Evolutionary conservation across 2,888 invertebrate genomes (phyloP).

Genomic region (Melipona beecheii): DNA sequence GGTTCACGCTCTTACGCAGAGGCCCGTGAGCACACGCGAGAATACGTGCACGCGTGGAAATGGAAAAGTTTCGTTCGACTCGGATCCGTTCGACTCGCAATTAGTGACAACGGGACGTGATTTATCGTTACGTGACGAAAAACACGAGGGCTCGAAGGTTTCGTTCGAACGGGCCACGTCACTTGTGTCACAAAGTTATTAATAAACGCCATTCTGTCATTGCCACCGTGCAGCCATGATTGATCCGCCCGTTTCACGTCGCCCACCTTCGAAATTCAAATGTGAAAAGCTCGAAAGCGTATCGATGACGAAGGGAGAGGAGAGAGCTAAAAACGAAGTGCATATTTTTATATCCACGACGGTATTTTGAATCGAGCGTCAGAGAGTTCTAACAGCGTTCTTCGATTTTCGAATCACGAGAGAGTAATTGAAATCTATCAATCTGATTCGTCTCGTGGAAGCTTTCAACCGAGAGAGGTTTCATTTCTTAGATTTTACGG

Average conservation of each 20-base stretch:
- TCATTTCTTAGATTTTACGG: no score
- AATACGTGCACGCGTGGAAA: slow-evolving; percentile 4
- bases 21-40: background rate
- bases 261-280: slow-evolving; percentile 40
- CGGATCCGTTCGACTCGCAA: slow-evolving; percentile 5
- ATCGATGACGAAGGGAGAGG: background rate
- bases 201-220: slow-evolving; percentile 70
- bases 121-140: slow-evolving; percentile 61
- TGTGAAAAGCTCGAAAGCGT: slow-evolving; percentile 13
- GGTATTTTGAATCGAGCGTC: background rate
- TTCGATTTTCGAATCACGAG: background rate
- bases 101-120: slow-evolving; percentile 39
- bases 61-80: slow-evolving; percentile 62
- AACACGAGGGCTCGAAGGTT: background rate
- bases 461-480: background rate
- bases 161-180: slow-evolving; percentile 44
- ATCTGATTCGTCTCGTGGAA: background rate
- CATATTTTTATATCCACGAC: no score
- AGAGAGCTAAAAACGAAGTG: background rate
- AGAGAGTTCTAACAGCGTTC: background rate
- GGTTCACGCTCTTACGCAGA: slow-evolving; percentile 4
- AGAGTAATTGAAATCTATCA: background rate
- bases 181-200: slow-evolving; percentile 69
- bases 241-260: slow-evolving; percentile 52
- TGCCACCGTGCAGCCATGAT: slow-evolving; percentile 53